These are phyloP conservation scores for Macquaria australasica DNA, from an alignment of 2,113 vertebrate species.

Conservation along the genomic window DNA sequence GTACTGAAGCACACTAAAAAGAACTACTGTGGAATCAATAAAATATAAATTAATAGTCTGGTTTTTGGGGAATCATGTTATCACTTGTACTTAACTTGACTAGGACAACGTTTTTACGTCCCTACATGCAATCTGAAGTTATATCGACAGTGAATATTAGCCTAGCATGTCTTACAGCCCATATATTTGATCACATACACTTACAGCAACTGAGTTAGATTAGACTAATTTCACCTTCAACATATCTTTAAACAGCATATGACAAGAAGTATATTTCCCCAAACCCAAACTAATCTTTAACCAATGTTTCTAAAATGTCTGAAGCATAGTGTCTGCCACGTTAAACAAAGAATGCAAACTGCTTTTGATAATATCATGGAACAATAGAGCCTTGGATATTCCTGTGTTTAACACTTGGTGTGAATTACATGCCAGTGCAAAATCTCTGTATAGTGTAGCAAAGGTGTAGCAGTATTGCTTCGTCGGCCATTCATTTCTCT, in stretches of 20 bases:
- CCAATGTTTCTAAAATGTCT: neutral
- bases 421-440: constrained; percentile 14
- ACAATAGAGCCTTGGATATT: too few relatives aligned
- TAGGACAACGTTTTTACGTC: neutral
- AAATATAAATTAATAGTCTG: too few relatives aligned
- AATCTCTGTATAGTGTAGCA: neutral
- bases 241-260: neutral
- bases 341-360: neutral
- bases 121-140: neutral
- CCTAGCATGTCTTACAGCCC: neutral
- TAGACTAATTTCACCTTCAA: neutral
- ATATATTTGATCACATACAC: neutral
- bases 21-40: constrained; percentile 12
- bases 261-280: neutral
- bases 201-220: neutral
- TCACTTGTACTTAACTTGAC: neutral
- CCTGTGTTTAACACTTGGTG: neutral
- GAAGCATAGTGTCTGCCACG: neutral
- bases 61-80: too few relatives aligned
- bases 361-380: neutral
- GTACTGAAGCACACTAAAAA: too few relatives aligned
- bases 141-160: neutral
- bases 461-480: constrained; percentile 36
- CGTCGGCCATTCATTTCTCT: constrained; percentile 22
- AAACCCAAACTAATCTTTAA: neutral